phyloP scores from a whole-genome alignment of 1,140 invertebrate genomes.

The Mycetomoellerius zeteki region DNA sequence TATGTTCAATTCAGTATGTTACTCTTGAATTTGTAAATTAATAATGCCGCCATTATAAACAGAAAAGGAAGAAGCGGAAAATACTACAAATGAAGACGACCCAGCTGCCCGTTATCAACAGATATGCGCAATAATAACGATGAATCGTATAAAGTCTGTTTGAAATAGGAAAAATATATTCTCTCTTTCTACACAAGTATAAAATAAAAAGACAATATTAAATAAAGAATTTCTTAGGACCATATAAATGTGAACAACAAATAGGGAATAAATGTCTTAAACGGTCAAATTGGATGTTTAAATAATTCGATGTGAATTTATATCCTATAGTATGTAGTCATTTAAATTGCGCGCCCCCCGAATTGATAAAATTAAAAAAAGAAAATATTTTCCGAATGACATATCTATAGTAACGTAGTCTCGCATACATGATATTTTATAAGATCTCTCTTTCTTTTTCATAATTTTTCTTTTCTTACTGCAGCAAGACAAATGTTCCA shows the following conservation, averaged over 20 bases:
- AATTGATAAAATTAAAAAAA: neutral
- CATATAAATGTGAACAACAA: too few species aligned
- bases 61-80: conserved; percentile 24
- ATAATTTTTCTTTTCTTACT: neutral
- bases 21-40: conserved; percentile 37
- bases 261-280: too few species aligned
- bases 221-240: too few species aligned
- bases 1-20: conserved; percentile 28
- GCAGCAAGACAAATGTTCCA: neutral
- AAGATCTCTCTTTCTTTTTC: neutral
- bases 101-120: conserved; percentile 30
- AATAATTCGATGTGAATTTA: too few species aligned
- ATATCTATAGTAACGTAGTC: neutral
- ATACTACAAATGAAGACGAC: neutral
- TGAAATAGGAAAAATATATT: neutral
- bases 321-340: too few species aligned
- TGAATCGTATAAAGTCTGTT: neutral
- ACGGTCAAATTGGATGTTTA: too few species aligned
- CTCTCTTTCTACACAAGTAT: neutral
- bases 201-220: neutral
- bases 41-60: conserved; percentile 36
- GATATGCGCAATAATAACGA: conserved; percentile 5
- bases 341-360: too few species aligned
- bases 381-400: neutral
- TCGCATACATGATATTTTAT: neutral